Evolutionary conservation across 2,888 invertebrate genomes (phyloP), one percentile per base, ranked within the genome.

Genomic region (Melanchra persicariae): DNA sequence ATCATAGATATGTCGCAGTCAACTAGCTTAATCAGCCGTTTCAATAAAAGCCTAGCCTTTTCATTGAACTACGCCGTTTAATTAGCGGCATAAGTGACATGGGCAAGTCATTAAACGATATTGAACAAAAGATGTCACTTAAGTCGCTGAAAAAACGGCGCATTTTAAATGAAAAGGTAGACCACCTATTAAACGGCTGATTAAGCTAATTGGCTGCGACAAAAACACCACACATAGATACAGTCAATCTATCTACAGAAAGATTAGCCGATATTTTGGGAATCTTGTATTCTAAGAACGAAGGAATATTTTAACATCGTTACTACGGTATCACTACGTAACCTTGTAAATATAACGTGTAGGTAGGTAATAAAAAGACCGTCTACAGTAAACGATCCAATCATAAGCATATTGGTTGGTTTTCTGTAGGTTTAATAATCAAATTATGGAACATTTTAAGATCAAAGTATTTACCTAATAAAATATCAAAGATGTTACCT

Each of bases 401-500:
- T 37, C 7, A 22, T 24, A 62, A 17, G 2, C 3, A 15, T 17
- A 22, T 74, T 43, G 2, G 8, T n/a, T 66, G 19, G n/a, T 17
- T 52, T 64, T 30, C n/a, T 52, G 7, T 34, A 43, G 15, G n/a
- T n/a, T 22, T 40, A 43, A n/a, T 4, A 34, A 43, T 17, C 8
- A 22, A 40, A 60, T 30, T n/a, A n/a, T 4, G 17, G 15, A 19
- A 17, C 10, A 26, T 17, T 43, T 75, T 66, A n/a, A 45, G 19
- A 26, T 54, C 15, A 22, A 74, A 63, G 19, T 40, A n/a, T n/a
- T 40, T 45, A 45, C 19, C 19, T 45, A 1, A 49, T 49, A 34
- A 58, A 68, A 76, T 2, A 22, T 55, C n/a, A 22, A 6, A 61
- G 19, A n/a, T 8, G 4, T 61, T 74, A 75, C 75, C 77, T 77